Conservation (phyloP, 64 coral and sea anemone species). For the Montipora cactus region DNA sequence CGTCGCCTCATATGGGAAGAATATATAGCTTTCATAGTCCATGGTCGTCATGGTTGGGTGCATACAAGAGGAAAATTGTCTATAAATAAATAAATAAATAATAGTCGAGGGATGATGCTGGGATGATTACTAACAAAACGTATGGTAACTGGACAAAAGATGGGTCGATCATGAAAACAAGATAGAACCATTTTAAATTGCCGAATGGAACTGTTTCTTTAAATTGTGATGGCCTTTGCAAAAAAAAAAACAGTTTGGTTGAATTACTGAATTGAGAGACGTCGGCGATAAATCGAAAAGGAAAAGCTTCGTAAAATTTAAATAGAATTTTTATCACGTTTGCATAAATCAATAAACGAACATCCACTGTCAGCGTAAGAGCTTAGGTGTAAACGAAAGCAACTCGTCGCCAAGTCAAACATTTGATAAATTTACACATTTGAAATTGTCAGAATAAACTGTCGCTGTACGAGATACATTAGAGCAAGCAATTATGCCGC, state of each 20-base stretch:
- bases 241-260: neutral
- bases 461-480: neutral
- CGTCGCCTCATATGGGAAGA: too few species aligned
- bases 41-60: too few species aligned
- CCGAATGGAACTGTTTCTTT: too few species aligned
- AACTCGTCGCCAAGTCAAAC: neutral
- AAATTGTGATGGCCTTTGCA: too few species aligned
- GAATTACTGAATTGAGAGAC: too few species aligned
- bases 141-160: too few species aligned
- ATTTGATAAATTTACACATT: neutral
- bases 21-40: too few species aligned
- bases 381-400: neutral
- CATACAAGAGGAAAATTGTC: too few species aligned
- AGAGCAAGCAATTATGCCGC: neutral
- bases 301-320: neutral
- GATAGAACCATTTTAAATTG: too few species aligned
- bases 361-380: neutral
- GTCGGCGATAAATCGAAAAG: neutral
- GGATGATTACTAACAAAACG: neutral
- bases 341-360: constrained; percentile 15
- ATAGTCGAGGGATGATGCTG: too few species aligned
- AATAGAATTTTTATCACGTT: neutral
- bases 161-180: too few species aligned
- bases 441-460: neutral
- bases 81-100: too few species aligned